Percentiles rank a stretch among this genome's conserved stretches.
These are phyloP conservation scores for Avahi laniger DNA, from an alignment of 2,797 vertebrate species.

Conservation along the genomic window DNA sequence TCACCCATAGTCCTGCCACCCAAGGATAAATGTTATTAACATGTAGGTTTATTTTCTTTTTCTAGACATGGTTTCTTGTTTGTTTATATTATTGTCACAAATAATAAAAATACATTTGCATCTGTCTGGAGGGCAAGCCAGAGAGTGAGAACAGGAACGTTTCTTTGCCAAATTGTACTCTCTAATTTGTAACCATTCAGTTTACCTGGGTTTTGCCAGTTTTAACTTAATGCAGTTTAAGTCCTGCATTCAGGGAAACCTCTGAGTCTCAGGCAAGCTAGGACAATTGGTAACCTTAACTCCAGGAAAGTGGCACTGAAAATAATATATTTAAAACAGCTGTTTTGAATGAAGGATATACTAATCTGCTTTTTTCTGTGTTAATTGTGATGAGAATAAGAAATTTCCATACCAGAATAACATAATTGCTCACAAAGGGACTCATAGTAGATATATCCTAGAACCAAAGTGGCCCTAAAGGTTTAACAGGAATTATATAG, in stretches of 20 bases:
- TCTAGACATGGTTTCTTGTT: constrained; percentile 35
- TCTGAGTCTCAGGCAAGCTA: background rate
- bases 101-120: background rate
- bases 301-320: background rate
- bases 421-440: background rate
- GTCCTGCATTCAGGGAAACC: background rate
- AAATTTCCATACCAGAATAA: background rate
- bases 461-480: background rate
- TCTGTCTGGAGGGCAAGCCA: background rate
- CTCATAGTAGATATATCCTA: background rate
- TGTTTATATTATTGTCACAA: background rate
- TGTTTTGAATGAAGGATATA: background rate
- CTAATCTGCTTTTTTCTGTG: background rate
- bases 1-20: background rate
- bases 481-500: background rate
- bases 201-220: background rate
- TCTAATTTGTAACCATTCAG: background rate
- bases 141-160: background rate
- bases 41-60: background rate
- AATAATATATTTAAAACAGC: background rate
- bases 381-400: background rate
- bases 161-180: background rate
- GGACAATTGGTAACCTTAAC: background rate
- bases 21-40: background rate
- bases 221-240: background rate